phyloP scores from a whole-genome alignment of 2,797 vertebrate species.

The Mormyrops boulengeri region DNA sequence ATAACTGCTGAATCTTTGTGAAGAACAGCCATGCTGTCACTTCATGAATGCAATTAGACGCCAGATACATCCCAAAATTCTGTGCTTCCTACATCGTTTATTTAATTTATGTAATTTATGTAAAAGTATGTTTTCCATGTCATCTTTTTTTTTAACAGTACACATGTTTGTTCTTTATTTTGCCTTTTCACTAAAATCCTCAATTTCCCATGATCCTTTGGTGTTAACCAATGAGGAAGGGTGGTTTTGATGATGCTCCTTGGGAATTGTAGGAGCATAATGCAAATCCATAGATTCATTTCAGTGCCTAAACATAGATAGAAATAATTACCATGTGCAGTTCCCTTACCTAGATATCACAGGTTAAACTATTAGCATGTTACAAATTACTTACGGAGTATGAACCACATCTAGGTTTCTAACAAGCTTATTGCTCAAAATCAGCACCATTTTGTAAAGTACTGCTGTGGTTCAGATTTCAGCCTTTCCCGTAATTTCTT shows the following conservation, averaged over 20 bases:
- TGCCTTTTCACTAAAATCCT: background rate
- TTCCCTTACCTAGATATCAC: background rate
- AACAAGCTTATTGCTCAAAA: background rate
- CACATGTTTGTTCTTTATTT: background rate
- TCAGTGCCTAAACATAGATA: background rate
- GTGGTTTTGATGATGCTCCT: background rate
- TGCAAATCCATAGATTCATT: background rate
- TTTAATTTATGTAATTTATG: background rate
- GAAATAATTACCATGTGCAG: background rate
- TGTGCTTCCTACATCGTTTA: background rate
- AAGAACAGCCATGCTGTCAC: background rate
- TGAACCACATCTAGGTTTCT: background rate
- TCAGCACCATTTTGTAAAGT: background rate
- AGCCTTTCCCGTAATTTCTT: background rate
- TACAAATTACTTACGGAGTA: background rate
- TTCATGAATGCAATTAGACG: background rate
- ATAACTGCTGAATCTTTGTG: background rate
- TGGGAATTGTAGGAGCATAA: background rate
- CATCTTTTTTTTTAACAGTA: background rate
- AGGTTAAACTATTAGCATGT: background rate
- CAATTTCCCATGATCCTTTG: conserved; percentile 8
- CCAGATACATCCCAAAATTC: background rate
- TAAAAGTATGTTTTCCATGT: background rate
- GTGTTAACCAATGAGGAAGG: background rate
- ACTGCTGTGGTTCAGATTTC: background rate